These are phyloP conservation scores for Galagoides demidoff DNA, from an alignment of 2,797 vertebrate species.

Conservation along the genomic window DNA sequence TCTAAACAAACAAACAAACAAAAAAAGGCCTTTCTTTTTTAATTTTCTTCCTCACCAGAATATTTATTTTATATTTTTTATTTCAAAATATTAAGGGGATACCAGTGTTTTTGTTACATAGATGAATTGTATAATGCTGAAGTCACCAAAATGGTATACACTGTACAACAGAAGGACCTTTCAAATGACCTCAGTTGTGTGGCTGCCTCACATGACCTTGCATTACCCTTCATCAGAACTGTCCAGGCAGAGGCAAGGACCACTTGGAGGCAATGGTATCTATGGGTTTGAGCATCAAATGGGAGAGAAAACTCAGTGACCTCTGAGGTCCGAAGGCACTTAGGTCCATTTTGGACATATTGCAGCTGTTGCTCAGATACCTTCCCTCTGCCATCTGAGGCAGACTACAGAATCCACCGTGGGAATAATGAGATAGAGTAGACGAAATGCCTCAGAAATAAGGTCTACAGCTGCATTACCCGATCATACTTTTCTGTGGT, in stretches of 20 bases:
- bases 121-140: not conserved
- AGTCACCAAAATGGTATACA: too few species aligned
- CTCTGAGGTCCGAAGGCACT: not conserved
- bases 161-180: not conserved
- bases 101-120: not conserved
- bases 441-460: not conserved
- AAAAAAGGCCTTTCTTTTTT: too few species aligned
- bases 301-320: not conserved
- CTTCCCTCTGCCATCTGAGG: not conserved
- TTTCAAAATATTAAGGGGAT: not conserved
- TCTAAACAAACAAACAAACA: too few species aligned
- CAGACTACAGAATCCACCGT: not conserved
- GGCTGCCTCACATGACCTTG: not conserved
- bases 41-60: not conserved
- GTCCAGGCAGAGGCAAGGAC: not conserved
- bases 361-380: not conserved
- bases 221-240: not conserved
- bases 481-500: not conserved
- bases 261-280: not conserved
- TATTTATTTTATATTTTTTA: not conserved
- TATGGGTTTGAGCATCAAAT: not conserved
- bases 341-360: not conserved
- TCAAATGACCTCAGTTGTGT: not conserved
- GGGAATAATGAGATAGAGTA: not conserved
- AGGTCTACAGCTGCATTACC: not conserved